Base-by-base conservation (phyloP, 2,888 invertebrate genomes). In the Nomada lathburiana region DNA sequence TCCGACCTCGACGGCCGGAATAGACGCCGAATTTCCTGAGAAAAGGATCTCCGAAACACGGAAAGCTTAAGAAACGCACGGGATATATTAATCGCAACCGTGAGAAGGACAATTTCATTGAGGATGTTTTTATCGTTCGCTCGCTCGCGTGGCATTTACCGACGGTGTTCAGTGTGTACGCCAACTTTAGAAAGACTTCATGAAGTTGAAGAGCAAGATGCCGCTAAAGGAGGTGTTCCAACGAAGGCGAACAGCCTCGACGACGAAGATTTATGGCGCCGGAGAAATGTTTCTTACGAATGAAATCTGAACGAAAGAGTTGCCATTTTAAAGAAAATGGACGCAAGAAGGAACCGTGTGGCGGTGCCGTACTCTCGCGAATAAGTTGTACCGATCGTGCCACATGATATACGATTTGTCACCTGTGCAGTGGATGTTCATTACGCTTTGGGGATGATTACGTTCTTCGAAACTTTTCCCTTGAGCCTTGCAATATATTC, bases 231-330 rank as follows among this genome's bases (percentile, higher is more conserved):
- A 16, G 52, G 13, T n/a, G n/a, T 63, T 50, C 36, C 53, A 23
- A 29, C 2, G 18, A 53, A 47, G 47, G 55, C 9, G 16, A 55
- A 59, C 18, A 26, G 23, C 11, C 52, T 13, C 20, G 50, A n/a
- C 29, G 65, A 74, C 16, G 47, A 63, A 55, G 76, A 69, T 76
- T 69, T 69, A 69, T 76, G 55, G 44, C 53, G 18, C 9, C 9
- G 9, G n/a, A 26, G 62, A 69, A 52, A 75, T 23, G 75, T 67
- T 50, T 50, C 52, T 44, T 62, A 16, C 26, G n/a, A 18, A 16
- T 36, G 44, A 52, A 68, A 68, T 53, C 29, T 44, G 11, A 44
- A n/a, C 62, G 23, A 11, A 44, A 44, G 52, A 29, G 26, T 13
- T 18, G 18, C 16, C 42, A 26, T 42, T 20, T 65, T 60, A 16